Evolutionary conservation across 2,113 vertebrate species (phyloP), one percentile per base, ranked within the genome.

Genomic region (Saiga tatarica): DNA sequence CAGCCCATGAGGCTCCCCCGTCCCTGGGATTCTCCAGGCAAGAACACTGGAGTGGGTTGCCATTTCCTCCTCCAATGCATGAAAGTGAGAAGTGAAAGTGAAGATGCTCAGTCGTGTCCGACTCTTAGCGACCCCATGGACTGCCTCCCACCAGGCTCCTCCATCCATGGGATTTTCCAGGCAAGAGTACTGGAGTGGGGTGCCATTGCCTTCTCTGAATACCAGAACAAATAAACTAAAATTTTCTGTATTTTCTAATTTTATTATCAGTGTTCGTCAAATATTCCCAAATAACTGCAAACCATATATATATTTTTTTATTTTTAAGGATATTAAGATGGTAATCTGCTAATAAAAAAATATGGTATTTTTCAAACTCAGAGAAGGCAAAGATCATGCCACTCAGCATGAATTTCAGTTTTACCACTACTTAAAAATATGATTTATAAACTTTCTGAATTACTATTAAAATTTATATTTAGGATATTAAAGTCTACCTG

Each of bases 381-480:
- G 57, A 53, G 16, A 93, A 91, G 1, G 2, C 47, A 94, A 79
- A 50, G 39, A 62, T 91, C 50, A 87, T 13, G 7, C 50, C 33
- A 67, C 4, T 23, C 11, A 57, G 30, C 21, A 89, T 57, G 78
- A 21, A 60, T 78, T 71, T 79, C 9, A 57, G 33, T 67, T 91
- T 83, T 55, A 45, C 42, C 23, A 42, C 10, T 39, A 79, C 13
- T 84, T 79, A 67, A 67, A 78, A 42, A 76, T 7, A 81, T 42
- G 6, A 84, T 39, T 94, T 95, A 8, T 62, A 95, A 81, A 71
- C 12, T 87, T 95, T 74, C 5, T 57, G 45, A 79, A 96, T 97
- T 94, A 90, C 28, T 82, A 5, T 90, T 91, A 95, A 88, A 60
- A 89, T 93, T 91, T 53, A 60, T 93, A 82, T 81, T 71, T n/a